A percentile compares a stretch with the other conserved stretches of the same genome.
These are phyloP conservation scores for Yasuhikotakia modesta DNA, from an alignment of 2,797 vertebrate species.

Conservation along the genomic window DNA sequence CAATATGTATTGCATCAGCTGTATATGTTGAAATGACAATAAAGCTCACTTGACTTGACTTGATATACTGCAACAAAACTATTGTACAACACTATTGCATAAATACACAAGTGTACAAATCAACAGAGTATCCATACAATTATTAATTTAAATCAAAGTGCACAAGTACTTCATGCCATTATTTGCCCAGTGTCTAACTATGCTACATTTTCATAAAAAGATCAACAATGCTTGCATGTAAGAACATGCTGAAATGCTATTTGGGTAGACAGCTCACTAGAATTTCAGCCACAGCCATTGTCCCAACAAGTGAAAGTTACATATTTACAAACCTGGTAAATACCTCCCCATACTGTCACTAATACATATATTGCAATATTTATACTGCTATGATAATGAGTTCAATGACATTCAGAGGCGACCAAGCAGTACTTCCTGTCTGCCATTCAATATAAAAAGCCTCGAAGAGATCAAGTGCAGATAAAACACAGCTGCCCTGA, in stretches of 20 bases:
- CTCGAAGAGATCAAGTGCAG: slow-evolving; percentile 41
- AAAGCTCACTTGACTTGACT: too few relatives aligned
- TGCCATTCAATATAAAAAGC: slow-evolving; percentile 35
- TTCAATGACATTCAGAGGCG: not conserved
- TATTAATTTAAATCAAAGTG: too few relatives aligned
- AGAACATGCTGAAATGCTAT: not conserved
- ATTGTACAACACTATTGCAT: not conserved
- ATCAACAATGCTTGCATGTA: not conserved
- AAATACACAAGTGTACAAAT: not conserved
- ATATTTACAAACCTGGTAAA: too few relatives aligned
- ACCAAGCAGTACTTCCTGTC: slow-evolving; percentile 66
- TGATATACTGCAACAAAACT: too few relatives aligned
- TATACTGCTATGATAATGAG: not conserved
- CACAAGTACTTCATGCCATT: too few relatives aligned
- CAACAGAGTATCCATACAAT: too few relatives aligned
- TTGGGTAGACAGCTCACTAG: not conserved
- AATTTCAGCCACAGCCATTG: not conserved
- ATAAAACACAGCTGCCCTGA: too few relatives aligned
- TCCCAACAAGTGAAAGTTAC: not conserved
- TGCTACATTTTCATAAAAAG: not conserved
- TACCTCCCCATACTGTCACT: not conserved
- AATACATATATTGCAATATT: not conserved
- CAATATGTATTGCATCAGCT: too few relatives aligned
- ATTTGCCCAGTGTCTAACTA: too few relatives aligned
- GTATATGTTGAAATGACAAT: too few relatives aligned